A percentile compares a stretch with the other conserved stretches of the same genome.
phyloP scores from a whole-genome alignment of 2,797 vertebrate species.

The Gila robusta region DNA sequence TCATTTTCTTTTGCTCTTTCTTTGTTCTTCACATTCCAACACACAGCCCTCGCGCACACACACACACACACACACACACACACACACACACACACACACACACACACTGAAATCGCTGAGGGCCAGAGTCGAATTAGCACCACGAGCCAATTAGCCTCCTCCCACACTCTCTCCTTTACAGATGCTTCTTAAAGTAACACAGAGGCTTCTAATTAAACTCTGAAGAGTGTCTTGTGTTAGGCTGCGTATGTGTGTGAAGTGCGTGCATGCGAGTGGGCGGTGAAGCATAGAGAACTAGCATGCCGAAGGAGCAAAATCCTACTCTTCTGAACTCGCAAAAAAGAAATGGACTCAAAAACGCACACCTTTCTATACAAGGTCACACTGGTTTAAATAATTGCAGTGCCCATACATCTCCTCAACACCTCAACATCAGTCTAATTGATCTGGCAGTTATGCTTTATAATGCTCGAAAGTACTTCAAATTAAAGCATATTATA shows the following conservation, averaged over 20 bases:
- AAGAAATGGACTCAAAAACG: slow-evolving; percentile 14
- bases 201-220: slow-evolving; percentile 71
- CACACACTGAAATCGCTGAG: slow-evolving; percentile 7
- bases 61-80: background rate
- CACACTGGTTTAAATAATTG: slow-evolving; percentile 49
- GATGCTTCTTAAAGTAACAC: slow-evolving; percentile 59
- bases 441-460: slow-evolving; percentile 38
- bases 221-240: slow-evolving; percentile 52
- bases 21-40: slow-evolving; percentile 19
- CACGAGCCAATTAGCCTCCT: slow-evolving; percentile 65
- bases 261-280: background rate
- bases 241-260: slow-evolving; percentile 18
- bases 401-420: slow-evolving; percentile 41
- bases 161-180: slow-evolving; percentile 57
- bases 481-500: slow-evolving; percentile 34
- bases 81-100: background rate
- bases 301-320: slow-evolving; percentile 12
- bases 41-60: background rate
- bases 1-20: slow-evolving; percentile 35
- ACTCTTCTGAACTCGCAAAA: background rate
- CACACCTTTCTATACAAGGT: slow-evolving; percentile 51
- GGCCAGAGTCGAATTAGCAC: slow-evolving; percentile 35
- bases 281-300: background rate
- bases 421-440: slow-evolving; percentile 34
- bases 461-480: slow-evolving; percentile 43